Conservation (phyloP, 2,888 invertebrate genomes). For the Bhutanitis thaidina region DNA sequence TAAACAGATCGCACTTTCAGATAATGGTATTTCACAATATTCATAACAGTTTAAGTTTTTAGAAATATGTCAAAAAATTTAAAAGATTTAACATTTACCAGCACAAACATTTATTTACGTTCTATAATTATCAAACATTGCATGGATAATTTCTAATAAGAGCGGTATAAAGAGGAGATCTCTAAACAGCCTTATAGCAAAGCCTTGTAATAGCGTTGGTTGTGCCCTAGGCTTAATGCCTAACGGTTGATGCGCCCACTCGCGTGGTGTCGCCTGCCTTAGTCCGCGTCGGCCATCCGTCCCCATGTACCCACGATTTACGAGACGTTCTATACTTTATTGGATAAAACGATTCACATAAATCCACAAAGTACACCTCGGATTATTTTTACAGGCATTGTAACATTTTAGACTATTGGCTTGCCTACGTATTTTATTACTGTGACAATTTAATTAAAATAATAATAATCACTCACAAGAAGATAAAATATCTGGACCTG, state of each 20-base stretch:
- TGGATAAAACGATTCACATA: conserved; percentile 70
- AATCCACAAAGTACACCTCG: conserved; percentile 48
- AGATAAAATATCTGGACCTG: too few species aligned
- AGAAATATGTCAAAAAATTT: too few species aligned
- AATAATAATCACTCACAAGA: neutral
- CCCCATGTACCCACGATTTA: conserved; percentile 61
- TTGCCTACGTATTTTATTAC: conserved; percentile 16
- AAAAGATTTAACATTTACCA: too few species aligned
- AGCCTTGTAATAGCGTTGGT: conserved; percentile 24
- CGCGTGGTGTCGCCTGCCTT: conserved; percentile 62
- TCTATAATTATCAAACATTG: too few species aligned
- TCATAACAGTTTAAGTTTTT: too few species aligned
- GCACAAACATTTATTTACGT: too few species aligned
- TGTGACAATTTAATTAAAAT: conserved; percentile 1
- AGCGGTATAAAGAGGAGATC: too few species aligned
- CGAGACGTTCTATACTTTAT: conserved; percentile 73
- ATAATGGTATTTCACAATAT: too few species aligned
- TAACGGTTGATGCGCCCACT: conserved; percentile 74
- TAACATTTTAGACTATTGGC: conserved; percentile 15
- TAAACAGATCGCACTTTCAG: too few species aligned
- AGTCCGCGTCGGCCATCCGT: conserved; percentile 49
- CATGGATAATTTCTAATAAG: too few species aligned
- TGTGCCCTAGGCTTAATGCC: conserved; percentile 33
- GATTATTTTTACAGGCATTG: conserved; percentile 24
- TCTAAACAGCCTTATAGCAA: conserved; percentile 12